Evolutionary conservation across 2,113 vertebrate genomes (phyloP), one percentile per base, ranked within the genome.

Genomic region (Rallus limicola): DNA sequence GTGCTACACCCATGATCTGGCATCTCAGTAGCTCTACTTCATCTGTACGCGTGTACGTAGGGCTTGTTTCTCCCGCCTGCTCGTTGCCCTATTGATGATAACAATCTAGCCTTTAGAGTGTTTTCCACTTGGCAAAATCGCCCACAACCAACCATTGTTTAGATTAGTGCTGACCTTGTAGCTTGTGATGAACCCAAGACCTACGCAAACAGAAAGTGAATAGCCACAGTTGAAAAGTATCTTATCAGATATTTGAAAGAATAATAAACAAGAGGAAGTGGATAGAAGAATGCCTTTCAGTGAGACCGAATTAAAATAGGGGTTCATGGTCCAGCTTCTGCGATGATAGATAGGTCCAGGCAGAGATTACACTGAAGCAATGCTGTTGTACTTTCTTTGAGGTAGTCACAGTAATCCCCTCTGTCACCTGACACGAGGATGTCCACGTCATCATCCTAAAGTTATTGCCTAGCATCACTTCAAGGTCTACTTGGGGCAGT

Each of bases 181-280:
- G 92, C 93, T 96, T 97, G 96, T 96, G 96, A 97, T 96, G 93
- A 96, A 97, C 92, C 96, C 94, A 96, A 93, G 94, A 96, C 87
- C 95, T 92, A 88, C n/a, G 29, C 86, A 97, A 95, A 90, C 89
- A 96, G 83, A 94, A 97, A 96, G 93, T 96, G 95, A 96, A 95
- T 96, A 95, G 86, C 89, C 89, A 88, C 79, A 82, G 79, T 81
- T 96, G 76, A 92, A 94, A 94, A 95, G 82, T 92, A 92, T 90
- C 91, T 92, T 94, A 96, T 97, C 95, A 95, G 93, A 96, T 95
- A 94, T 95, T 94, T 69, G 69, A 94, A 96, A 97, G 82, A 97
- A 97, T 94, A 97, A 96, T 95, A 97, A 97, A 94, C 91, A 97
- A 95, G 68, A 91, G 92, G 93, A 94, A 97, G 90, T 92, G 64